Evolutionary conservation across 1,140 invertebrate genomes (phyloP).

Genomic region (Saccostrea glomerata): DNA sequence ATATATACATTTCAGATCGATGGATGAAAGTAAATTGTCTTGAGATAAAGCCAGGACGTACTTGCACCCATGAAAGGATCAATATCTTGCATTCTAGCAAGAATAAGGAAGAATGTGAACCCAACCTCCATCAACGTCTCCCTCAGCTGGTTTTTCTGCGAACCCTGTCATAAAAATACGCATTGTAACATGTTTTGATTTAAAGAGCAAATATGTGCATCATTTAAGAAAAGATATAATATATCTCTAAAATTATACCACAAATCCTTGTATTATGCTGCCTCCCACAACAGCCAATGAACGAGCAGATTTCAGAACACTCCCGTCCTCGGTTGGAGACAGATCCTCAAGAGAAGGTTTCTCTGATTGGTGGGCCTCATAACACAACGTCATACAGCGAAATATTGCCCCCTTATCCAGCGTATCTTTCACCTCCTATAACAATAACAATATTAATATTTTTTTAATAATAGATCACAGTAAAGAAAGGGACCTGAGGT

Average conservation of each 20-base stretch:
- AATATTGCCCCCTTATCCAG: slow-evolving; percentile 77
- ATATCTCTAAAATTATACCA: slow-evolving; percentile 59
- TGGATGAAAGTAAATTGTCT: not conserved
- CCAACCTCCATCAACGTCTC: slow-evolving; percentile 76
- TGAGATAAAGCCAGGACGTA: slow-evolving; percentile 52
- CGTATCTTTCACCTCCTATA: slow-evolving; percentile 78
- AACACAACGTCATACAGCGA: slow-evolving; percentile 75
- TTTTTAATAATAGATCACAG: not conserved
- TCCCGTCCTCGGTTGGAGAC: slow-evolving; percentile 52
- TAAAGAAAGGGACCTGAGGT: not conserved
- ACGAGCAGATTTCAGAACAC: slow-evolving; percentile 73
- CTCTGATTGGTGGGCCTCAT: slow-evolving; percentile 75
- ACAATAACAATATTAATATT: not conserved
- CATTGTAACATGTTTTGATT: no score
- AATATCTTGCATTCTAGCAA: slow-evolving; percentile 77
- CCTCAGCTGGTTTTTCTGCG: slow-evolving; percentile 72
- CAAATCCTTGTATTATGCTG: slow-evolving; percentile 72
- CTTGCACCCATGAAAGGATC: slow-evolving; percentile 69
- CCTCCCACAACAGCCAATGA: slow-evolving; percentile 74
- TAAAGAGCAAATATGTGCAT: no score
- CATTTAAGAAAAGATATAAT: no score
- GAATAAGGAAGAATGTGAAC: slow-evolving; percentile 75
- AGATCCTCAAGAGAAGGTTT: slow-evolving; percentile 70
- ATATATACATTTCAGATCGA: not conserved
- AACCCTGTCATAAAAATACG: slow-evolving; percentile 60